Evolutionary conservation across 2,113 vertebrate genomes (phyloP), one percentile per base, ranked within the genome.

Genomic region (Cinclus mexicanus): DNA sequence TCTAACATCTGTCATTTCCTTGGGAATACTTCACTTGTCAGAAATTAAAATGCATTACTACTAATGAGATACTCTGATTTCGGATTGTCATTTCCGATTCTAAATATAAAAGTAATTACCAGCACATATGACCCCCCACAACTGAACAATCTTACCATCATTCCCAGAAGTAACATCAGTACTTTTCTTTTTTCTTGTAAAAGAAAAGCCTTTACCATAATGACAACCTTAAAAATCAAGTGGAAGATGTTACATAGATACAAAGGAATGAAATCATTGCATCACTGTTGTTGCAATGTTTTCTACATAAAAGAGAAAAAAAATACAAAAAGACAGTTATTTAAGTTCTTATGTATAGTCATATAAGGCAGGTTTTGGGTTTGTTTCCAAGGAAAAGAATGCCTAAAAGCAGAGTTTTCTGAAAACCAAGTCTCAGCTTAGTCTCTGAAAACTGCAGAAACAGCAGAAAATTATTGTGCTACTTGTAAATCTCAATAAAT

Each of bases 41-140:
- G 57, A 93, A 93, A 96, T 92, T 78, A 90, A 88, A 91, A 89
- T 83, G 63, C 81, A 59, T 94, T 90, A 80, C 56, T 42, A 42
- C 61, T 92, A 96, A 87, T 88, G 46, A 95, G 72, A 53, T 82
- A 85, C 61, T 90, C 75, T 83, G 70, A 94, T 80, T 91, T 91
- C 52, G 65, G 57, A 74, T 72, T 97, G 84, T 67, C 29, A 72
- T 93, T 95, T 96, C 88, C 22, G 1, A 92, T 82, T 91, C 81
- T 86, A 94, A 91, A 87, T 56, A 89, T 69, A 74, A 83, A 93
- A 93, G n/a, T 64, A 92, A 95, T 91, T 95, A 78, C 46, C 56
- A 69, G 42, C 13, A 64, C 61, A 83, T 49, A 56, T 11, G 24
- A 93, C 69, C 55, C 37, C 37, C 35, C 31, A 33, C 11, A 69